Evolutionary conservation across 2,888 invertebrate species (phyloP), one percentile per base, ranked within the genome.

Genomic region (Phasia obesa): DNA sequence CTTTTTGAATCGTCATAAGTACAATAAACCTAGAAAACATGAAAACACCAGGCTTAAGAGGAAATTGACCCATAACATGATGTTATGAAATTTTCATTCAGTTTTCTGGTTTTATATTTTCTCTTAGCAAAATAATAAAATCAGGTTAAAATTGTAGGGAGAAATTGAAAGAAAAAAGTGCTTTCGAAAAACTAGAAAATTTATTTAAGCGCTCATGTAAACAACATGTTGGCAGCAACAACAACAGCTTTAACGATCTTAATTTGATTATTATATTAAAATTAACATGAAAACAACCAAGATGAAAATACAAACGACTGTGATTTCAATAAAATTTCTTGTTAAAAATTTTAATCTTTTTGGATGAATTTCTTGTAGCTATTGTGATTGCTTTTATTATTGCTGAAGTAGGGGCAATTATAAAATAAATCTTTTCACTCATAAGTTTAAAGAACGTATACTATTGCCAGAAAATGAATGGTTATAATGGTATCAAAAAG

Each of bases 31-130:
- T 53, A 11, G 31, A 64, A 55, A 74, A 53, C 0, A 59, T 21
- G n/a, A 62, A 73, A 21, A 27, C 42, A 27, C 11, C 19, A 59
- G 49, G 25, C 38, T 67, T 51, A 19, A 42, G 7, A 25, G 47
- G 21, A 75, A 59, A 42, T 67, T 76, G 76, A 44, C 59, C 76
- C 23, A 49, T 38, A 67, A 49, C 42, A 67, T 60, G 38, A 76
- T 53, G 60, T 44, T 31, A 31, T 53, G 2, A 69, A 17, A n/a
- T 55, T 74, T 64, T 49, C 11, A 47, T 42, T n/a, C 6, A 13
- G n/a, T 57, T 60, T 25, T 65, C 21, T 27, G n/a, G n/a, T 27
- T 51, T 21, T 2, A 17, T 11, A 25, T 47, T 13, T 0, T 4
- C 7, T 15, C 3, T 4, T 0, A n/a, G 23, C 7, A 47, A 19